These are phyloP conservation scores for Leucoptera coffeella DNA, from an alignment of 2,888 invertebrate genomes.

Conservation along the genomic window DNA sequence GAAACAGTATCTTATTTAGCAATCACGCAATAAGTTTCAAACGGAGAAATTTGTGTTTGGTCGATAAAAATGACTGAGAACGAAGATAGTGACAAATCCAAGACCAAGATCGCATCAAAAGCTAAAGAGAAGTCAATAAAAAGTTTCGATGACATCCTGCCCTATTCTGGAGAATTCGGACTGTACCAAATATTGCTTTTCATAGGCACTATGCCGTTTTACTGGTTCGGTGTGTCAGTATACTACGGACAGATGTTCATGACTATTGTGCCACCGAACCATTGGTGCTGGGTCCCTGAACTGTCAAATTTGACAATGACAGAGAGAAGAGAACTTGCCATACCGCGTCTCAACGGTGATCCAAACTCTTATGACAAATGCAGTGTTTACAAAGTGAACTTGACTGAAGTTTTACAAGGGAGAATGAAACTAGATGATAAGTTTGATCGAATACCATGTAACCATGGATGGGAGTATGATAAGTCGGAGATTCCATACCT, in stretches of 20 bases:
- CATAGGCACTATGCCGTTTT: conserved; percentile 5
- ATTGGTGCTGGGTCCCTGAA: conserved; percentile 7
- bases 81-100: no score
- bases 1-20: no score
- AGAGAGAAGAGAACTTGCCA: conserved; percentile 5
- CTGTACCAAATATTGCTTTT: conserved; percentile 5
- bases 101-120: no score
- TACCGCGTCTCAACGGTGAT: conserved; percentile 4
- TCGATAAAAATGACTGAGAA: no score
- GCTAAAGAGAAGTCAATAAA: no score
- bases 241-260: conserved; percentile 6
- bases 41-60: no score
- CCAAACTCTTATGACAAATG: conserved; percentile 4
- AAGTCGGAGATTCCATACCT: conserved; percentile 6
- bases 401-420: conserved; percentile 4
- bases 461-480: conserved; percentile 7
- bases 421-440: conserved; percentile 1
- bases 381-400: conserved; percentile 5
- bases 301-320: conserved; percentile 5
- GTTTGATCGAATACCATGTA: conserved; percentile 3
- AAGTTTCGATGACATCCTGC: conserved; percentile 6
- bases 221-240: conserved; percentile 5
- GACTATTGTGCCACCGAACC: conserved; percentile 4
- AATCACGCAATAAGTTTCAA: no score
- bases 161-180: conserved; percentile 6